A percentile compares a stretch with the other conserved stretches of the same genome.
phyloP scores from a whole-genome alignment of 2,888 invertebrate genomes.

The Mellilla xanthometata region DNA sequence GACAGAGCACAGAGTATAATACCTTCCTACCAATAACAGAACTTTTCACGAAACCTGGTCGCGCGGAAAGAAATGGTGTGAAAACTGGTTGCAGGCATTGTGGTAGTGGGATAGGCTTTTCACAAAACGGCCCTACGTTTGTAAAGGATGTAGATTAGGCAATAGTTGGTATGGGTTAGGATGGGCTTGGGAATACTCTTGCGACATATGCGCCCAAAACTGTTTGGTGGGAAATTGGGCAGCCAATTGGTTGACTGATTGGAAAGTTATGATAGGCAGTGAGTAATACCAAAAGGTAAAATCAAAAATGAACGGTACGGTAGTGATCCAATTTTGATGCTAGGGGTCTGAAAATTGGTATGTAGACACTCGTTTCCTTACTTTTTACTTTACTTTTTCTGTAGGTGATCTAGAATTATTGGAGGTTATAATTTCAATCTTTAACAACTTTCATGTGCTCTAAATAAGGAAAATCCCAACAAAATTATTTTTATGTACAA shows the following conservation, averaged over 20 bases:
- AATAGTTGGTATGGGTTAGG: slow-evolving; percentile 16
- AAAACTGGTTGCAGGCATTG: slow-evolving; percentile 54
- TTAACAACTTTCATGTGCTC: too few relatives aligned
- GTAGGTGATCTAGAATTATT: too few relatives aligned
- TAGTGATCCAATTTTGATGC: too few relatives aligned
- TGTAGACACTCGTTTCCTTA: too few relatives aligned
- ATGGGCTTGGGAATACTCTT: slow-evolving; percentile 24
- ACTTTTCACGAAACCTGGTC: slow-evolving; percentile 59
- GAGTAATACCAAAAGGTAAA: too few relatives aligned
- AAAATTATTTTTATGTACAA: too few relatives aligned
- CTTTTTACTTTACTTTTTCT: too few relatives aligned
- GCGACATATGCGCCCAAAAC: slow-evolving; percentile 25
- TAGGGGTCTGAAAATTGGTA: too few relatives aligned
- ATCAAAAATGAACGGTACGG: too few relatives aligned
- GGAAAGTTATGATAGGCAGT: slow-evolving; percentile 1
- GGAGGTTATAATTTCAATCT: too few relatives aligned
- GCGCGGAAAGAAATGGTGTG: slow-evolving; percentile 65
- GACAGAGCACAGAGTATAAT: too few relatives aligned
- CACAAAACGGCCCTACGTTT: slow-evolving; percentile 8
- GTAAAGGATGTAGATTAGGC: slow-evolving; percentile 42
- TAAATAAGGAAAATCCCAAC: too few relatives aligned
- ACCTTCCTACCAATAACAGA: slow-evolving; percentile 41
- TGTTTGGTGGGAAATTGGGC: slow-evolving; percentile 25
- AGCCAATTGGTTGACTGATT: neutral
- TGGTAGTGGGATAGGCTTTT: slow-evolving; percentile 59